Percentiles rank a stretch among this genome's conserved stretches.
These are phyloP conservation scores for Brachystomella parvula DNA, from an alignment of 1,140 invertebrate species.

Conservation along the genomic window DNA sequence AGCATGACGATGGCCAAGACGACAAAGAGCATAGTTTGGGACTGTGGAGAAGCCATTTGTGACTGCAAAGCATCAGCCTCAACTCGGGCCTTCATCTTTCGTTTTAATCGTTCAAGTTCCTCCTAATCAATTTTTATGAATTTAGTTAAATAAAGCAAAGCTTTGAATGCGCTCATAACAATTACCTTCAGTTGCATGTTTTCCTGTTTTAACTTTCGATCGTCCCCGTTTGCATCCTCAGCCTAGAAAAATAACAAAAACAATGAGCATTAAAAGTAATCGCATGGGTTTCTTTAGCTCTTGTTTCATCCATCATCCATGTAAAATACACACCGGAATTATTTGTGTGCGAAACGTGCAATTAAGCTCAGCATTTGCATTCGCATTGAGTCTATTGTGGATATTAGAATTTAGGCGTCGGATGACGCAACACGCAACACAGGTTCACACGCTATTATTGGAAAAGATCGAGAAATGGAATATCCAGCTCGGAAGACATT, in stretches of 20 bases:
- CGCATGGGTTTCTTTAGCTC: too few relatives aligned
- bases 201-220: slow-evolving; percentile 20
- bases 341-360: too few relatives aligned
- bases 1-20: slow-evolving; percentile 43
- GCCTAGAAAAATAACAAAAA: neutral
- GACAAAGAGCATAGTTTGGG: slow-evolving; percentile 44
- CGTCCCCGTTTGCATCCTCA: neutral
- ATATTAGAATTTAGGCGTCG: too few relatives aligned
- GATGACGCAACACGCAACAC: too few relatives aligned
- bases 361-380: too few relatives aligned
- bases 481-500: too few relatives aligned
- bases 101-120: slow-evolving; percentile 38
- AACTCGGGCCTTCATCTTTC: slow-evolving; percentile 19
- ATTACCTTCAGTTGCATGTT: slow-evolving; percentile 27
- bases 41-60: slow-evolving; percentile 29
- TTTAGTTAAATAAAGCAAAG: slow-evolving; percentile 10
- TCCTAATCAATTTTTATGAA: slow-evolving; percentile 40
- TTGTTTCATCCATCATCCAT: too few relatives aligned
- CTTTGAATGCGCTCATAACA: neutral
- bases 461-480: too few relatives aligned
- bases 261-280: too few relatives aligned
- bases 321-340: too few relatives aligned
- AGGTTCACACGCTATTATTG: too few relatives aligned
- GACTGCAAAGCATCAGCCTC: slow-evolving; percentile 31
- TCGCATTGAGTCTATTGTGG: too few relatives aligned